Percentiles rank a stretch among this genome's conserved stretches.
Evolutionary conservation across 53 echinoderm and acorn worm genomes (phyloP).

Genomic region (Antedon mediterranea): DNA sequence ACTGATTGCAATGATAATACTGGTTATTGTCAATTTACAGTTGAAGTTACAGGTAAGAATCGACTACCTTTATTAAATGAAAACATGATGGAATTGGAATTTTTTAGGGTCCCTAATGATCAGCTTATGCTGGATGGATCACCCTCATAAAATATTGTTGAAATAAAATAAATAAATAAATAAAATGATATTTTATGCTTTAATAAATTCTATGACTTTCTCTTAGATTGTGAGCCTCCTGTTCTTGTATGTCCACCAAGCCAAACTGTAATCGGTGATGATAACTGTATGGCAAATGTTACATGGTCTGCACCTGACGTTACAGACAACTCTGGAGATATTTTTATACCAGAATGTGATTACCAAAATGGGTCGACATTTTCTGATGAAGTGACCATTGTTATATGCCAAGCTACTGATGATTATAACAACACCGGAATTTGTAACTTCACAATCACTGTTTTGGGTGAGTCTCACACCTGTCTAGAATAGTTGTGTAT

Average conservation of each 20-base stretch:
- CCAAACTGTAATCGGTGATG: neutral
- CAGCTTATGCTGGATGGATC: no score
- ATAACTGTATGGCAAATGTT: neutral
- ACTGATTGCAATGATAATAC: neutral
- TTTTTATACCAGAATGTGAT: neutral
- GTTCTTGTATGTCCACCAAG: neutral
- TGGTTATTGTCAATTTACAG: neutral
- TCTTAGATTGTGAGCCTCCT: neutral
- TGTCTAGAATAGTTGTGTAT: no score
- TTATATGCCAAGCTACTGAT: neutral
- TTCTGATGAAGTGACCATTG: neutral
- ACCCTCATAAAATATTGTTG: no score
- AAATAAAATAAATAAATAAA: neutral
- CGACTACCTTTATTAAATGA: no score
- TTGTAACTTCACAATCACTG: neutral
- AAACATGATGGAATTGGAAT: no score
- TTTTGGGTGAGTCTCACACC: neutral
- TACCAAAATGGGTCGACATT: neutral
- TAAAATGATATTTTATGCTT: neutral
- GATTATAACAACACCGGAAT: neutral
- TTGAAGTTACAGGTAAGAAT: neutral
- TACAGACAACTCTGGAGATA: neutral
- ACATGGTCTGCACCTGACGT: neutral
- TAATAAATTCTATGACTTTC: neutral
- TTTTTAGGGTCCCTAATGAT: no score